phyloP scores from a whole-genome alignment of 2,113 vertebrate species.

The Triplophysa tibetana region DNA sequence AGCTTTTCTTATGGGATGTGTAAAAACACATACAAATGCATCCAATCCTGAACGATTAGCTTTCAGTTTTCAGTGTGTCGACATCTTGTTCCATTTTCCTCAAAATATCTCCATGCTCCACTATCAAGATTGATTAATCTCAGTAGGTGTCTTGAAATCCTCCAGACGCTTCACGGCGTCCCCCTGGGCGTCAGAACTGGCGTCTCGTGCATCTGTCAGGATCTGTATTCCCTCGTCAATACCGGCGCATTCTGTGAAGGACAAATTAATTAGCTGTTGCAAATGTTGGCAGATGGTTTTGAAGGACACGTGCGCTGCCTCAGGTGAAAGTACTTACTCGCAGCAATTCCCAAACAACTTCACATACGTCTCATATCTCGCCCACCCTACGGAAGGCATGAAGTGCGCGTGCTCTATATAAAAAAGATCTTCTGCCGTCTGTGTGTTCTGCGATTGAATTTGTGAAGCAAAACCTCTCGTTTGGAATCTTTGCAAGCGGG shows the following conservation, averaged over 20 bases:
- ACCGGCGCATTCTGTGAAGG: slow-evolving; percentile 60
- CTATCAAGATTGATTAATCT: slow-evolving; percentile 12
- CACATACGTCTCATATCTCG: not conserved
- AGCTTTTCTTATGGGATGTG: not conserved
- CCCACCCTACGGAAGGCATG: not conserved
- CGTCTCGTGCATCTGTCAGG: slow-evolving; percentile 42
- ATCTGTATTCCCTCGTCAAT: slow-evolving; percentile 21
- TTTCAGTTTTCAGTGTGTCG: not conserved
- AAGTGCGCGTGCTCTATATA: not conserved
- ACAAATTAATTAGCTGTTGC: slow-evolving; percentile 74
- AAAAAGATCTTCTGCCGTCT: not conserved
- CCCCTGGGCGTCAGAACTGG: not conserved
- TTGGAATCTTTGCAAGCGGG: not conserved
- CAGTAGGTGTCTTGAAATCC: slow-evolving; percentile 1
- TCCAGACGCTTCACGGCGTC: not conserved
- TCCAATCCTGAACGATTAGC: not conserved
- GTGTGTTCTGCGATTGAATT: not conserved
- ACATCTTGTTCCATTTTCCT: not conserved
- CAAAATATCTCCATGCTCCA: slow-evolving; percentile 14
- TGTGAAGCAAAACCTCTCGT: not conserved
- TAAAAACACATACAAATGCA: not conserved
- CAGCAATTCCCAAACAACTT: slow-evolving; percentile 66
- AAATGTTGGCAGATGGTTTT: slow-evolving; percentile 69
- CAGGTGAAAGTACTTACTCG: slow-evolving; percentile 65
- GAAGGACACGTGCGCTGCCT: slow-evolving; percentile 68